Percentiles rank a stretch among this genome's conserved stretches.
phyloP scores from a whole-genome alignment of 1,140 invertebrate species.

The Trinorchestia longiramus region DNA sequence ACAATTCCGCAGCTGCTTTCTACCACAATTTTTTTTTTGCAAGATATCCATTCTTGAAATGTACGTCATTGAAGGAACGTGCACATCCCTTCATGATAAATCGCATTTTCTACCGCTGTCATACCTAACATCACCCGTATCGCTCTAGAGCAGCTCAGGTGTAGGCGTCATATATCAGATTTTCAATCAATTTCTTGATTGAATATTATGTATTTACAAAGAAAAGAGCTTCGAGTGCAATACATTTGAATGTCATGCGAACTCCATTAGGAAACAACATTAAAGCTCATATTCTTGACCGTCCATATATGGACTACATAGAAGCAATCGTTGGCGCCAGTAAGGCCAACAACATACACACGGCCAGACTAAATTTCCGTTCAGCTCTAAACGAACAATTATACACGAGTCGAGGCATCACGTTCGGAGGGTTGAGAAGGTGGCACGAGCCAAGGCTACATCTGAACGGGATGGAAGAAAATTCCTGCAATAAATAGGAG shows the following conservation, averaged over 20 bases:
- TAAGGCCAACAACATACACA: neutral
- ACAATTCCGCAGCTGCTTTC: neutral
- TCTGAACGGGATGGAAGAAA: constrained; percentile 1
- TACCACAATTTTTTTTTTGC: neutral
- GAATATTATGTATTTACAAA: neutral
- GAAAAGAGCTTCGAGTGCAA: neutral
- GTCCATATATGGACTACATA: constrained; percentile 31
- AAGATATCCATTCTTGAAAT: neutral
- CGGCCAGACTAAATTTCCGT: neutral
- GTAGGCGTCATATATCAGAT: neutral
- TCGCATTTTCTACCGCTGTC: neutral
- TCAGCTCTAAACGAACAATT: constrained; percentile 17
- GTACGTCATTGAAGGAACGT: neutral
- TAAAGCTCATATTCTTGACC: neutral
- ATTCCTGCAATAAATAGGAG: neutral
- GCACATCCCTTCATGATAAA: neutral
- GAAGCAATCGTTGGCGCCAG: neutral
- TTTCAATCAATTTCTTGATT: neutral
- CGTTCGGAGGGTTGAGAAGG: constrained; percentile 2
- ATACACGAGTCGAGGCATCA: constrained; percentile 50
- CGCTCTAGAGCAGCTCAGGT: neutral
- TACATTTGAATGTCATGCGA: neutral
- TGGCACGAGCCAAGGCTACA: constrained; percentile 29
- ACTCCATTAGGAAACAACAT: neutral
- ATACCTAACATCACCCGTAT: neutral